These are phyloP conservation scores for Plagodis pulveraria DNA, from an alignment of 2,888 invertebrate species.

Conservation along the genomic window DNA sequence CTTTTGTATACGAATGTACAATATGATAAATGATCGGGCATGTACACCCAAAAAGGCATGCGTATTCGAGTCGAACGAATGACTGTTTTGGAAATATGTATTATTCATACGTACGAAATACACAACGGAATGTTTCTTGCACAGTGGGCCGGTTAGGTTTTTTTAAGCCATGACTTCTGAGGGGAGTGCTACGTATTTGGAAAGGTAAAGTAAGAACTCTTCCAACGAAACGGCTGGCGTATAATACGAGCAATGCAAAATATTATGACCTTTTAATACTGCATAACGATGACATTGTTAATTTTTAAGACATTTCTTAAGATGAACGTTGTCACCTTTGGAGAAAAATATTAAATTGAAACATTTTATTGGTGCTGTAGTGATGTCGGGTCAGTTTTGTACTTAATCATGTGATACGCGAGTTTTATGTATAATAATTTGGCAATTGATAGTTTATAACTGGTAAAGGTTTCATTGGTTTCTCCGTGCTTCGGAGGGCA, in stretches of 20 bases:
- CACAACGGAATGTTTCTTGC: conserved; percentile 48
- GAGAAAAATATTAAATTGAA: no score
- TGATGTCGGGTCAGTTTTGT: no score
- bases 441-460: no score
- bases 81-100: conserved; percentile 72
- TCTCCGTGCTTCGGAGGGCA: no score
- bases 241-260: background rate
- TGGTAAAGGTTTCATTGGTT: no score
- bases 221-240: background rate
- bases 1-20: conserved; percentile 18
- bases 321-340: no score
- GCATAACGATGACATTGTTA: no score
- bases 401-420: no score
- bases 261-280: no score
- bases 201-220: conserved; percentile 5
- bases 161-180: conserved; percentile 16
- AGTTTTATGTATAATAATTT: no score
- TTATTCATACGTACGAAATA: conserved; percentile 70
- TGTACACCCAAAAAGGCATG: conserved; percentile 61
- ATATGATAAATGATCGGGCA: conserved; percentile 57
- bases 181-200: conserved; percentile 7
- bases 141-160: conserved; percentile 31
- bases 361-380: no score
- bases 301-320: no score
- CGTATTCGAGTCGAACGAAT: conserved; percentile 38